Conservation (phyloP, 1,140 invertebrate species). For the Pristionchus pacificus region DNA sequence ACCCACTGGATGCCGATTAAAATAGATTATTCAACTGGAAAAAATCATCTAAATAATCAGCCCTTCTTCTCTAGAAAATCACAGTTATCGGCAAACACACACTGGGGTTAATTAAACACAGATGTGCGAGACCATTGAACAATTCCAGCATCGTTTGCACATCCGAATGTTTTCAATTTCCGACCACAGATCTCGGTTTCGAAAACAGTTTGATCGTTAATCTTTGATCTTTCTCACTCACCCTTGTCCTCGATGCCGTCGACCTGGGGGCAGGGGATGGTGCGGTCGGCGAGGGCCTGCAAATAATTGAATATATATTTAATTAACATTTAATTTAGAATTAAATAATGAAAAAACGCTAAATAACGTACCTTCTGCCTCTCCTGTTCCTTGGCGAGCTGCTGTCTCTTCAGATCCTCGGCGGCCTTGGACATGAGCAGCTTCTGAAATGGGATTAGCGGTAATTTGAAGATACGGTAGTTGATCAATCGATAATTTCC, state of each 20-base stretch:
- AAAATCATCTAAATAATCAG: conserved; percentile 1
- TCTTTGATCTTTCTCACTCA: background rate
- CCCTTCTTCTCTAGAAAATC: background rate
- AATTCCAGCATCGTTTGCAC: background rate
- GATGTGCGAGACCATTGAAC: background rate
- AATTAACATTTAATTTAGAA: no score
- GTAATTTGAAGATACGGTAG: no score
- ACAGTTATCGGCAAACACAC: background rate
- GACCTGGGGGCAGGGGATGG: conserved; percentile 40
- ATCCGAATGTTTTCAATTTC: background rate
- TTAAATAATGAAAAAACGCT: no score
- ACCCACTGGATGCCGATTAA: background rate
- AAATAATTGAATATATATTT: no score
- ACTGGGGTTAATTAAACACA: background rate
- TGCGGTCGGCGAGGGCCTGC: conserved; percentile 85
- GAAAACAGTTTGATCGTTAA: background rate
- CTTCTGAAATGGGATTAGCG: conserved; percentile 62
- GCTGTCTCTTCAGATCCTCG: conserved; percentile 97
- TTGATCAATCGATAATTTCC: no score
- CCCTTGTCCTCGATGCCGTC: conserved; percentile 37
- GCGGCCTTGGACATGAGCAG: conserved; percentile 98
- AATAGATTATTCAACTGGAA: background rate
- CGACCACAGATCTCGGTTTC: background rate
- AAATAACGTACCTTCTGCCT: conserved; percentile 90
- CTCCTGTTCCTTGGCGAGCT: conserved; percentile 92